Evolutionary conservation across 2,888 invertebrate species (phyloP).

Genomic region (Diarsia rubi): DNA sequence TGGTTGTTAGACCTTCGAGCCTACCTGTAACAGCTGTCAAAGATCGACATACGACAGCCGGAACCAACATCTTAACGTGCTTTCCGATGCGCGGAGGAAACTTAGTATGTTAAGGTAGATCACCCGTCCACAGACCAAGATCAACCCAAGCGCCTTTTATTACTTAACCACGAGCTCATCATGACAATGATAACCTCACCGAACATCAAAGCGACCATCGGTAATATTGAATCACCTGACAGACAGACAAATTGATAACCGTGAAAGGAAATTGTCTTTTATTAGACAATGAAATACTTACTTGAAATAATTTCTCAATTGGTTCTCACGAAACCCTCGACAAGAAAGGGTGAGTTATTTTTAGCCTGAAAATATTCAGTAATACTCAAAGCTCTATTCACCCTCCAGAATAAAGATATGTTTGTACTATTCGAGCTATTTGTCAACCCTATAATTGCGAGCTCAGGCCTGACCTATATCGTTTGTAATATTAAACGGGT

Average conservation of each 20-base stretch:
- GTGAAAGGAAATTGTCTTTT: conserved; percentile 3
- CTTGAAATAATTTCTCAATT: neutral
- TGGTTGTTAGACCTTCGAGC: too few species aligned
- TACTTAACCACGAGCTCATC: too few species aligned
- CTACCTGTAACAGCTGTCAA: too few species aligned
- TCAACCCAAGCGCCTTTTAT: too few species aligned
- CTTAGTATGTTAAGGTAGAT: too few species aligned
- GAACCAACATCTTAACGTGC: too few species aligned
- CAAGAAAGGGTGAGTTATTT: conserved; percentile 30
- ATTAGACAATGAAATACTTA: neutral
- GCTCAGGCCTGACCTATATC: conserved; percentile 54
- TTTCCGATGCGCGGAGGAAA: too few species aligned
- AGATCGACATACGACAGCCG: too few species aligned
- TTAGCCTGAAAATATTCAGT: conserved; percentile 2
- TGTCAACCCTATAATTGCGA: conserved; percentile 51
- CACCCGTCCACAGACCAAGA: too few species aligned
- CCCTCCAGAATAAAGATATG: conserved; percentile 2
- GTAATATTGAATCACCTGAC: neutral
- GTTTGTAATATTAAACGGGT: conserved; percentile 48
- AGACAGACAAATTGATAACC: neutral
- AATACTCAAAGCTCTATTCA: neutral
- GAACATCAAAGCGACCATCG: neutral
- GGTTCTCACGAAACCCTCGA: neutral
- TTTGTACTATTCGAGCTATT: conserved; percentile 7
- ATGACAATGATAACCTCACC: neutral